Conservation (phyloP, 1,140 invertebrate species). For the Anoplolepis gracilipes region DNA sequence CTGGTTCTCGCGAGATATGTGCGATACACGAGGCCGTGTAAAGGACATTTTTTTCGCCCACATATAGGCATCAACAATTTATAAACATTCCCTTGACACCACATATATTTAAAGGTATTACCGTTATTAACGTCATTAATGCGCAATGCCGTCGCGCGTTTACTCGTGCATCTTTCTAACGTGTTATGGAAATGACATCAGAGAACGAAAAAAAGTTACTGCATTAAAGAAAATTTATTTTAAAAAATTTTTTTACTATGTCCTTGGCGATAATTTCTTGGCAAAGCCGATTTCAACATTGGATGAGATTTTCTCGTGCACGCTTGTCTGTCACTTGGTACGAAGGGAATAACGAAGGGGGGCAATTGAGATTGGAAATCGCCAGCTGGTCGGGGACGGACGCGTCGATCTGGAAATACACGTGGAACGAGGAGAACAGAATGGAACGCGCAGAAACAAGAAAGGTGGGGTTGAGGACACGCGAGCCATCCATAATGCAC, state of each 20-base stretch:
- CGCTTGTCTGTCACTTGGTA: not conserved
- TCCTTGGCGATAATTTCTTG: not conserved
- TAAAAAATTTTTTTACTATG: not conserved
- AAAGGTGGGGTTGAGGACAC: slow-evolving; percentile 77
- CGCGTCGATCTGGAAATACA: slow-evolving; percentile 11
- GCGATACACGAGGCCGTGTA: not conserved
- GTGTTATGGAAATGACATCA: not conserved
- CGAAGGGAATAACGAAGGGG: slow-evolving; percentile 7
- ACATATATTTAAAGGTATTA: not conserved
- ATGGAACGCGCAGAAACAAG: slow-evolving; percentile 45
- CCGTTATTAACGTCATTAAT: not conserved
- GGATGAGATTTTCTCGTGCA: slow-evolving; percentile 25
- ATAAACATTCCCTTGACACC: not conserved
- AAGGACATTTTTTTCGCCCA: not conserved
- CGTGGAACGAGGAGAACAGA: slow-evolving; percentile 34
- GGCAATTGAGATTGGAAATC: slow-evolving; percentile 56
- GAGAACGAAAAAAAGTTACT: not conserved
- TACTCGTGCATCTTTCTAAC: not conserved
- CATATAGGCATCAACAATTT: not conserved
- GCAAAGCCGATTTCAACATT: not conserved
- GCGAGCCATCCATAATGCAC: slow-evolving; percentile 84
- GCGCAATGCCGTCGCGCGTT: not conserved
- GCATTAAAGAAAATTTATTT: not conserved
- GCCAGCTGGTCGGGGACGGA: slow-evolving; percentile 1
- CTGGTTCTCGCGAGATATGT: not conserved